A percentile compares a stretch with the other conserved stretches of the same genome.
phyloP scores from a whole-genome alignment of 92 coral and sea anemone genomes.

The Zoanthus gigantus region DNA sequence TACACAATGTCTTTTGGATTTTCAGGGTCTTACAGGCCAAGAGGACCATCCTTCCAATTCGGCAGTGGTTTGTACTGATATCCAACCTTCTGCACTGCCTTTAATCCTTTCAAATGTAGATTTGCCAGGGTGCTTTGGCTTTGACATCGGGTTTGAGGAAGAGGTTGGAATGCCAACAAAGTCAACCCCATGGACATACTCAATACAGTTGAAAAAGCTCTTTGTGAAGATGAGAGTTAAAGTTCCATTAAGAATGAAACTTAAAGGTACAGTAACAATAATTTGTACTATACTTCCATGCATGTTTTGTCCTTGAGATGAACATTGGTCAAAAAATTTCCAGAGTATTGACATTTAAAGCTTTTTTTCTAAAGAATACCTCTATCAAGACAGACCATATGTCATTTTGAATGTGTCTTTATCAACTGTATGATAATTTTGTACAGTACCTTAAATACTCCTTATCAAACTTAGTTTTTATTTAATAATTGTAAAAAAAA shows the following conservation, averaged over 20 bases:
- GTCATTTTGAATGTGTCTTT: too few species aligned
- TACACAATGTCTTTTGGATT: neutral
- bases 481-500: too few species aligned
- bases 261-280: constrained; percentile 59
- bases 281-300: neutral
- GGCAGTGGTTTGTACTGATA: neutral
- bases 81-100: constrained; percentile 5
- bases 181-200: constrained; percentile 96
- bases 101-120: constrained; percentile 58
- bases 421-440: too few species aligned
- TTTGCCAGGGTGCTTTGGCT: constrained; percentile 74
- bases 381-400: too few species aligned
- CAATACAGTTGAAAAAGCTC: constrained; percentile 69
- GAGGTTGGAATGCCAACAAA: constrained; percentile 77
- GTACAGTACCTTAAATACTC: too few species aligned
- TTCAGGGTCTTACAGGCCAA: neutral
- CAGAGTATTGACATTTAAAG: too few species aligned
- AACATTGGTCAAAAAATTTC: too few species aligned
- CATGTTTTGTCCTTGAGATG: neutral
- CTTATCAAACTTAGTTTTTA: too few species aligned
- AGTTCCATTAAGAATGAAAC: constrained; percentile 74
- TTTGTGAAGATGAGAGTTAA: constrained; percentile 85
- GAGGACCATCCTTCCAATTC: neutral
- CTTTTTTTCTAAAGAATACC: too few species aligned
- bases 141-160: constrained; percentile 74